Conservation (phyloP, 2,888 invertebrate species). For the Perizoma flavofasciatum region DNA sequence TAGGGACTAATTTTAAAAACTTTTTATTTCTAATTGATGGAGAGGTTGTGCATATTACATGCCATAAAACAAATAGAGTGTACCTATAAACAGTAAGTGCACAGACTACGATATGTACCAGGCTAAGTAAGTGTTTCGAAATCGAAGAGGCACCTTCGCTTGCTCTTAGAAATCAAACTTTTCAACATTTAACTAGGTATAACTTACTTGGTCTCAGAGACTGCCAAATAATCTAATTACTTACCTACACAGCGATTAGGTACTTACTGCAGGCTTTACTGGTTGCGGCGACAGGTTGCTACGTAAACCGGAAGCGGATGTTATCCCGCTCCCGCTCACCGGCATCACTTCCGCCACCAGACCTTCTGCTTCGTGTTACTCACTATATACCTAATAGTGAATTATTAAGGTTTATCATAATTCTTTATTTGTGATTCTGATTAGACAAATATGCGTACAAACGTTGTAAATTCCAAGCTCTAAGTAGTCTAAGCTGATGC, state of each 20-base stretch:
- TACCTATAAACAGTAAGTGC: too few relatives aligned
- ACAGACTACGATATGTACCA: too few relatives aligned
- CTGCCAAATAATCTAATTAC: slow-evolving; percentile 11
- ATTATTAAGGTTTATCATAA: slow-evolving; percentile 15
- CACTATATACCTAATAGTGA: slow-evolving; percentile 33
- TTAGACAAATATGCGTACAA: neutral
- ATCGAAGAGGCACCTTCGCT: too few relatives aligned
- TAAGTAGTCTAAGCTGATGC: neutral
- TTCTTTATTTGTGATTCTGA: neutral
- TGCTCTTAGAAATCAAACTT: too few relatives aligned
- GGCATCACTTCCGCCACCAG: slow-evolving; percentile 46
- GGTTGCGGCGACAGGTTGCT: slow-evolving; percentile 39
- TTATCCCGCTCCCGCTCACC: slow-evolving; percentile 47
- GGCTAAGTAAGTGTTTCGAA: too few relatives aligned
- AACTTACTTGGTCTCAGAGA: too few relatives aligned
- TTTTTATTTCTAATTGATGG: too few relatives aligned
- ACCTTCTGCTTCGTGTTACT: slow-evolving; percentile 50
- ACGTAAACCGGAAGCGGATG: slow-evolving; percentile 51
- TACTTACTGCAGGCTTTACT: slow-evolving; percentile 26
- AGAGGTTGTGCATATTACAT: too few relatives aligned
- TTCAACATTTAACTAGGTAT: neutral
- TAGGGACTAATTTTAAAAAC: too few relatives aligned
- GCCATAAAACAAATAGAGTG: too few relatives aligned
- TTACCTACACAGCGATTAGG: slow-evolving; percentile 6
- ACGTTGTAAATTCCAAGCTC: slow-evolving; percentile 11